A percentile compares a stretch with the other conserved stretches of the same genome.
phyloP scores from a whole-genome alignment of 2,113 vertebrate species.

The Cheirogaleus medius region DNA sequence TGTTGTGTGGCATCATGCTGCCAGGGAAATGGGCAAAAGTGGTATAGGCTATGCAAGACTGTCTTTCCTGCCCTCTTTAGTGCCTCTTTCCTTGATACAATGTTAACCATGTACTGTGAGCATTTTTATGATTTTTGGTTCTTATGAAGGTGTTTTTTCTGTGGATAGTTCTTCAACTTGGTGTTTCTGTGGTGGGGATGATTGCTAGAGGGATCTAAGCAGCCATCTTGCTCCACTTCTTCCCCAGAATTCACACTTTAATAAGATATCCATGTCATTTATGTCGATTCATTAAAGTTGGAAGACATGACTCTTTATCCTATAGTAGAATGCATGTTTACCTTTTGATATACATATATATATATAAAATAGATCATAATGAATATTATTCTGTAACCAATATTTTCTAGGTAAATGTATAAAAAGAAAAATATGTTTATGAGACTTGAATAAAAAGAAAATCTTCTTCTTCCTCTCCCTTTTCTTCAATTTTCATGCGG shows the following conservation, averaged over 20 bases:
- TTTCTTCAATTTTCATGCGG: neutral
- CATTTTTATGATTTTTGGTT: no score
- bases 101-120: no score
- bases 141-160: no score
- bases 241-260: neutral
- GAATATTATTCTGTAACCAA: neutral
- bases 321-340: neutral
- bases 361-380: neutral
- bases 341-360: neutral
- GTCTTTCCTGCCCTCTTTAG: no score
- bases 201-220: no score
- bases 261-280: neutral
- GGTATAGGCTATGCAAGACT: no score
- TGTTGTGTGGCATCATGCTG: no score
- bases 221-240: no score
- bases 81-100: no score
- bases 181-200: no score
- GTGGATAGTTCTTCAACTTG: no score
- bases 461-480: rapidly evolving
- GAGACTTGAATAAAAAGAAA: neutral
- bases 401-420: neutral
- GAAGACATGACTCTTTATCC: neutral
- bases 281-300: neutral
- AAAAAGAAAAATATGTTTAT: neutral
- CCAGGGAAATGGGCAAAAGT: no score